Evolutionary conservation across 2,797 vertebrate genomes (phyloP), one percentile per base, ranked within the genome.

Genomic region (Gadopsis marmoratus): DNA sequence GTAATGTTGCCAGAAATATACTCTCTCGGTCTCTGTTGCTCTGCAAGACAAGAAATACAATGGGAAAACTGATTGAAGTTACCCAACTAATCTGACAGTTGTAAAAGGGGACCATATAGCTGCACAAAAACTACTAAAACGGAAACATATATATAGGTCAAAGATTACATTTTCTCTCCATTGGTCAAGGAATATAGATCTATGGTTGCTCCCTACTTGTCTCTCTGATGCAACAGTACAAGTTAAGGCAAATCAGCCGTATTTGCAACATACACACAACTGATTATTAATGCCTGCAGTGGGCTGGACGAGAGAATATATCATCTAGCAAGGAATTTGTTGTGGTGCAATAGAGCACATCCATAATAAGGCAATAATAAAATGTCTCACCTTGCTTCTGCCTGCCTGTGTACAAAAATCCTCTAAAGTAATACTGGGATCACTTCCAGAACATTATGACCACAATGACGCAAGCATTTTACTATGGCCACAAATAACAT

Each of bases 1-100:
- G 92, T 91, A 83, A 93, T 82, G 85, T 83, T 92, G 92, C 92
- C 92, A 92, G 85, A 83, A 91, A 88, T 86, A 86, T 80, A 80
- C 77, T 68, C 82, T 81, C 88, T 81, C 73, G 54, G 73, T 91
- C 88, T 86, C 81, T 81, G 81, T 84, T 85, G 82, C 88, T 85
- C 78, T 79, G 83, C 83, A 65, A 73, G 80, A 90, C 86, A 87
- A 85, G 64, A 89, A 91, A 91, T 76, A 86, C 86, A 90, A 88
- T 76, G 73, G 78, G 63, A 65, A 79, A 89, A 86, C 85, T 87
- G 83, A 87, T 82, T 85, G 89, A 89, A 91, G 87, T 87, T 84
- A 72, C 58, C 58, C 75, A 86, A 82, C 88, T 92, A 88, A 93
- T 92, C 89, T 89, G 88, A 92, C 90, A 90, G 79, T 85, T 86